phyloP scores from a whole-genome alignment of 2,113 vertebrate genomes.

The Oreocharis arfaki region DNA sequence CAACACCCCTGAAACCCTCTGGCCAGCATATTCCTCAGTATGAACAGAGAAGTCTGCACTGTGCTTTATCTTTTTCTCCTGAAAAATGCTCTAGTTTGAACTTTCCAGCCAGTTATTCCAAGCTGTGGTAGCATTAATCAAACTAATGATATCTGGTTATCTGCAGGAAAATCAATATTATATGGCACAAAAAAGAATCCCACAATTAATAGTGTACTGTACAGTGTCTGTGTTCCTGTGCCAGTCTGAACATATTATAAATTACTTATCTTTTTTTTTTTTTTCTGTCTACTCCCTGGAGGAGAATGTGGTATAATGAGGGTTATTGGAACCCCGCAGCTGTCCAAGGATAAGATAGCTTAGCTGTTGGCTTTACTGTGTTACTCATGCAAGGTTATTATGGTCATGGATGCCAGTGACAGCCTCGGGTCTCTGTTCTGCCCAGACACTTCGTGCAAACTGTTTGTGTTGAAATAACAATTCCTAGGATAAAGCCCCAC shows the following conservation, averaged over 20 bases:
- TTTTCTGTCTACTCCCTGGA: neutral
- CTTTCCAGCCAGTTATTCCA: slow-evolving; percentile 8
- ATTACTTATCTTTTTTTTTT: neutral
- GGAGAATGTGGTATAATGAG: neutral
- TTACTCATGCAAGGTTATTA: neutral
- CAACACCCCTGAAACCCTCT: neutral
- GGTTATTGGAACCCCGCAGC: neutral
- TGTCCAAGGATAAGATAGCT: slow-evolving; percentile 15
- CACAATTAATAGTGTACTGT: neutral
- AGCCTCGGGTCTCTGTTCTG: neutral
- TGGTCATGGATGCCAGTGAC: neutral
- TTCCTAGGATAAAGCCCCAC: neutral
- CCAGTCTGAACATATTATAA: neutral
- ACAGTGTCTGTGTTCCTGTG: neutral
- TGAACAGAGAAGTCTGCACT: neutral
- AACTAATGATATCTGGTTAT: slow-evolving; percentile 47
- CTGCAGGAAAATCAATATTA: slow-evolving; percentile 39
- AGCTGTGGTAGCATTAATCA: slow-evolving; percentile 38
- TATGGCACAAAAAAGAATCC: neutral
- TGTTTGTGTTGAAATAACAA: slow-evolving; percentile 1
- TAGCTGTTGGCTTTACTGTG: neutral
- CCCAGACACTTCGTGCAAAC: neutral
- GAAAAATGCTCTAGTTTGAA: slow-evolving; percentile 21
- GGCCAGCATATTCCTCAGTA: neutral
- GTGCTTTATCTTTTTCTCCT: neutral